Base-by-base conservation (phyloP, 92 coral and sea anemone species). In the Metridium senile region DNA sequence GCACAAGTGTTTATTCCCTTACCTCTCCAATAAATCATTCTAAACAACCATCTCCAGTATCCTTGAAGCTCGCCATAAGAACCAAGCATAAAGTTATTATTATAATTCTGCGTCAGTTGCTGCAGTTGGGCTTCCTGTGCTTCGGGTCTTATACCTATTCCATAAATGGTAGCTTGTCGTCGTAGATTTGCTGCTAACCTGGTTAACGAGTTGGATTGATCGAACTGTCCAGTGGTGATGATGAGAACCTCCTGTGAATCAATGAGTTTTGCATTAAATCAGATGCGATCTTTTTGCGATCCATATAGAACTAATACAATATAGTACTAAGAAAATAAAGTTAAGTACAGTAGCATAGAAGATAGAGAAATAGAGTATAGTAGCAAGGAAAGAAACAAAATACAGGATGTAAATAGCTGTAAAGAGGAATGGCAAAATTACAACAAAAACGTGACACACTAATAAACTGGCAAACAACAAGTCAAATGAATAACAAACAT, bases 1-100 rank as follows among this genome's bases (percentile, higher is more conserved):
- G n/a, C n/a, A n/a, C 31, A 27, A 26, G 20, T 67, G 51, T 39
- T 39, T 39, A 4, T 13, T 39, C 1, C 63, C 64, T 53, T 46
- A 78, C 83, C 46, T 57, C 62, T 78, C 66, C 72, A 53, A 28
- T 78, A 78, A 10, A 78, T 67, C 66, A 78, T 67, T 1, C 83
- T 30, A 7, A 52, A 63, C 13, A 78, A 62, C 32, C 51, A 45
- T 39, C 75, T 67, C 83, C 83, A 78, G 13, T 30, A 49, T 13
- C 58, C 33, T 32, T 58, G 26, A 33, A 78, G 75, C 22, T 57
- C 75, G 34, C 66, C 66, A 10, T 54, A 67, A 19, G 21, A 19
- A n/a, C 29, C 75, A 32, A 68, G 13, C 83, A 78, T 78, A 49
- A 78, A 78, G 35, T 66, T 70, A 32, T 53, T 59, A 22, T 78